Evolutionary conservation across 1,140 invertebrate genomes (phyloP).

Genomic region (Zaprionus nigranus): DNA sequence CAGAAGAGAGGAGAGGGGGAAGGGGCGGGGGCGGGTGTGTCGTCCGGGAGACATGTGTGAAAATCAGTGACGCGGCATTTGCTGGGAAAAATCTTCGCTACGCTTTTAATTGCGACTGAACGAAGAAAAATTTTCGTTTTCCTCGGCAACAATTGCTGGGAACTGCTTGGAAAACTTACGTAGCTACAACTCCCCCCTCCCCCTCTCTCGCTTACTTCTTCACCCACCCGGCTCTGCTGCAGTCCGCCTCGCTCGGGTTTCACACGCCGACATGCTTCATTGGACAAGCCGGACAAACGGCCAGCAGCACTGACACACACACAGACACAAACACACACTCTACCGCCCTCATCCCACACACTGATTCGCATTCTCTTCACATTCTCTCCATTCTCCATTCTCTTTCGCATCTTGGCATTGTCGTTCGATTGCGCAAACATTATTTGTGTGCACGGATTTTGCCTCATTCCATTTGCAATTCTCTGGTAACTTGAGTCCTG

Average conservation of each 20-base stretch:
- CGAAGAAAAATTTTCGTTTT: conserved; percentile 66
- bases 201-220: not conserved
- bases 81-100: conserved; percentile 59
- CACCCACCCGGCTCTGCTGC: too few relatives aligned
- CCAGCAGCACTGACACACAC: not conserved
- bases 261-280: conserved; percentile 77
- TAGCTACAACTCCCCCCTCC: not conserved
- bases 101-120: conserved; percentile 71
- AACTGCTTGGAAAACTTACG: conserved; percentile 35
- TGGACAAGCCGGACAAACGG: conserved; percentile 39
- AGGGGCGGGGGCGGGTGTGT: too few relatives aligned
- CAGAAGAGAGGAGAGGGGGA: not conserved
- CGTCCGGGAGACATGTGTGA: conserved; percentile 41
- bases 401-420: conserved; percentile 48
- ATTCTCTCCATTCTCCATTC: not conserved
- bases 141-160: conserved; percentile 62
- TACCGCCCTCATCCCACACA: conserved; percentile 13
- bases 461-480: conserved; percentile 3
- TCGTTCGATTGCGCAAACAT: conserved; percentile 78
- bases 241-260: conserved; percentile 31
- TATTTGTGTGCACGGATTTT: conserved; percentile 52
- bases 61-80: conserved; percentile 81
- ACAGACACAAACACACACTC: not conserved
- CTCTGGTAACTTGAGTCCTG: conserved; percentile 63
- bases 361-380: conserved; percentile 10